Conservation (phyloP, 92 coral and sea anemone species). For the Palythoa heliodiscus region DNA sequence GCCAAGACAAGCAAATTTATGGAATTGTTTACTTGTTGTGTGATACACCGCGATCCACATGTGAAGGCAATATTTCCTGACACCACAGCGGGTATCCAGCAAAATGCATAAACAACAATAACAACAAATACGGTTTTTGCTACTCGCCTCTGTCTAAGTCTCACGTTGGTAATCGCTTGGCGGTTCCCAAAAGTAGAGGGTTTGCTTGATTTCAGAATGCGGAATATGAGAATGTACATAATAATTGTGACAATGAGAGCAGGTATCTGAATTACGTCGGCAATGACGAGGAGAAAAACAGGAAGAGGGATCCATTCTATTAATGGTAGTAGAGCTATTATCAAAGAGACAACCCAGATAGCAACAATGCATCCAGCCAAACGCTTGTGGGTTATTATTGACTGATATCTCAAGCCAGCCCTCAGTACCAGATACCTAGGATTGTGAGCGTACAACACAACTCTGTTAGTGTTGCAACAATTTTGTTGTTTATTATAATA, state of each 20-base stretch:
- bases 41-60: constrained; percentile 30
- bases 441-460: neutral
- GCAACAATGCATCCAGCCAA: constrained; percentile 31
- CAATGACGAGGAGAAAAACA: neutral
- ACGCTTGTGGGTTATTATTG: constrained; percentile 2
- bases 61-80: constrained; percentile 31
- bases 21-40: constrained; percentile 27
- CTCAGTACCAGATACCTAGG: constrained; percentile 27
- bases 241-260: neutral
- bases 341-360: constrained; percentile 28
- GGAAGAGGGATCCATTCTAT: constrained; percentile 27
- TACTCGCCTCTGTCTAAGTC: constrained; percentile 29
- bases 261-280: constrained; percentile 3
- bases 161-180: constrained; percentile 7
- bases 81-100: constrained; percentile 34
- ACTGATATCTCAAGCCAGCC: constrained; percentile 27
- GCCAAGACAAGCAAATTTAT: constrained; percentile 13
- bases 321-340: constrained; percentile 10
- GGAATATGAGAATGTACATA: constrained; percentile 38
- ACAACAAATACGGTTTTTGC: constrained; percentile 27
- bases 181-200: constrained; percentile 10
- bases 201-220: constrained; percentile 11
- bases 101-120: constrained; percentile 21
- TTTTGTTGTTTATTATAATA: too few species aligned
- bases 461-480: neutral